Conservation (phyloP, 2,113 vertebrate species). For the Phylloscopus whistleri region DNA sequence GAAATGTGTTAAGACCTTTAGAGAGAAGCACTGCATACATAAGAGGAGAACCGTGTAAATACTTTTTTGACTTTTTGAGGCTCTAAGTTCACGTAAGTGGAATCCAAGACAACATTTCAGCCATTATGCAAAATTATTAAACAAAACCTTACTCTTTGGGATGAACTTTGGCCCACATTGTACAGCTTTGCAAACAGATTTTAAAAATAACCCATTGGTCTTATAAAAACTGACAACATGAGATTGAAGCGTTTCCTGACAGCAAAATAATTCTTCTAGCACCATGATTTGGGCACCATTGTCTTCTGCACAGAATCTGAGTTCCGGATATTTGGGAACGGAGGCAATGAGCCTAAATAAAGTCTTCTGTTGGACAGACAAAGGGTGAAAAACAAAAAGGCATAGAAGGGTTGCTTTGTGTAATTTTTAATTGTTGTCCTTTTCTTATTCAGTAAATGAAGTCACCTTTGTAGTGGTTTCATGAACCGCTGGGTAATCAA, state of each 20-base stretch:
- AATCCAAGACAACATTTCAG: background rate
- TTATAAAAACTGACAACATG: conserved; percentile 15
- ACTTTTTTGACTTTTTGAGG: background rate
- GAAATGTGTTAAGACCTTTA: background rate
- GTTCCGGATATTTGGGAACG: conserved; percentile 29
- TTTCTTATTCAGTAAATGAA: conserved; percentile 80
- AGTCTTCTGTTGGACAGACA: conserved; percentile 69
- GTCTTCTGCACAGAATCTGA: background rate
- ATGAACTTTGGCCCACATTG: background rate
- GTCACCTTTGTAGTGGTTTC: conserved; percentile 86
- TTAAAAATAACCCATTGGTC: background rate
- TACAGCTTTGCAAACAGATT: conserved; percentile 10
- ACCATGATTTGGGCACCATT: conserved; percentile 19
- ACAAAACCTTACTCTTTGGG: background rate
- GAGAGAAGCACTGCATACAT: background rate
- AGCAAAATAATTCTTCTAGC: conserved; percentile 14
- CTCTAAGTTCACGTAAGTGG: background rate
- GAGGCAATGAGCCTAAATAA: conserved; percentile 58
- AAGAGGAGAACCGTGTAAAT: background rate
- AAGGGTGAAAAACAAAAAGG: conserved; percentile 43
- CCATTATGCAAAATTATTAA: background rate
- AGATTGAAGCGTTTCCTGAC: conserved; percentile 45
- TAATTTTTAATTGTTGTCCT: conserved; percentile 76
- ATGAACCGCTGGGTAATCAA: conserved; percentile 85
- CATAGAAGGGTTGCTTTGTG: conserved; percentile 74